Evolutionary conservation across 2,888 invertebrate genomes (phyloP), one percentile per base, ranked within the genome.

Genomic region (Aphodius granarius): DNA sequence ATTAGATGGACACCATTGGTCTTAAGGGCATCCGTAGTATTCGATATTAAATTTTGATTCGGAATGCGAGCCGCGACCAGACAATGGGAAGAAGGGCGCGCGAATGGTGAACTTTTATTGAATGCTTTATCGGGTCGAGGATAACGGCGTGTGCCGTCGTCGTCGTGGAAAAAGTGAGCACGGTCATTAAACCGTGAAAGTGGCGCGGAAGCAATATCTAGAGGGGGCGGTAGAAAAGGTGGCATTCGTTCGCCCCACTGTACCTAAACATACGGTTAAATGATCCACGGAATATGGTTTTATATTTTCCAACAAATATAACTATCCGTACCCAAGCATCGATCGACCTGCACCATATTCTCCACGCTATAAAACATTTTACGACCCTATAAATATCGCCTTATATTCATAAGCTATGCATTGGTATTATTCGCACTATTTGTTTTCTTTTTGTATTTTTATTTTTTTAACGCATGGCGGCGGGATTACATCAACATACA

Each of bases 271-370:
- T 80, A 79, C 77, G 77, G 79, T 81, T 80, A 81, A 81, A 81
- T 81, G 80, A 79, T 76, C 76, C 79, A 78, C 78, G 78, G 78
- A 81, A 81, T 80, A 78, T 78, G 81, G 77, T 80, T 79, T 78
- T 78, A 77, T 79, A 80, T 80, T 80, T 76, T 76, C 76, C 75
- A 68, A 73, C 78, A 73, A 76, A 76, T 78, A 76, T 78, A 76
- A 78, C 78, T 76, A 73, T 43, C 43, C 43, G 43, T 43, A 71
- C 74, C 73, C 63, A 68, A 15, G 62, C 66, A 73, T 76, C 76
- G 76, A 76, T 76, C 73, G 70, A 19, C 73, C 43, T 43, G 43
- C 43, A 43, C 43, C 43, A 13, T 43, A 43, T 43, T 72, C 72
- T 71, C 71, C 71, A 71, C 43, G 71, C 63, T 70, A 74, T 74